Conservation (phyloP, 1,140 invertebrate species). For the Caenorhabditis tropicalis region DNA sequence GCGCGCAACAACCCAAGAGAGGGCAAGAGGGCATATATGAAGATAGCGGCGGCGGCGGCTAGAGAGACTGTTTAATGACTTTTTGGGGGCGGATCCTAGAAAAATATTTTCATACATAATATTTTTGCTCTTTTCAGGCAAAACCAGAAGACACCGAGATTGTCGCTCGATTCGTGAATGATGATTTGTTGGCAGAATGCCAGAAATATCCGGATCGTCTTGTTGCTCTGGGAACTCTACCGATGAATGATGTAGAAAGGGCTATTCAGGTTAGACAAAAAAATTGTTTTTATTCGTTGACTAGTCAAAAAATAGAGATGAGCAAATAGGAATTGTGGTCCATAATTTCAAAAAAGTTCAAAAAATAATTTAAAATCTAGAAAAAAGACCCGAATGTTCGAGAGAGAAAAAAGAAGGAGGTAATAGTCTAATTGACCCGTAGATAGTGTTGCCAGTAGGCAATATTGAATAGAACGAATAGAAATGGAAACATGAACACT, state of each 20-base stretch:
- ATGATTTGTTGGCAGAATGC: constrained; percentile 75
- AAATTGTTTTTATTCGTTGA: constrained; percentile 39
- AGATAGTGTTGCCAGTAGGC: constrained; percentile 72
- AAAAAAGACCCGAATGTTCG: not conserved
- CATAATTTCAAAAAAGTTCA: not conserved
- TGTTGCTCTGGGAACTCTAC: constrained; percentile 76
- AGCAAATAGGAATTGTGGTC: not conserved
- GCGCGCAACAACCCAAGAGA: not conserved
- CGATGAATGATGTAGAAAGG: constrained; percentile 76
- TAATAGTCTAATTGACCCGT: not conserved
- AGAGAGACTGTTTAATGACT: not conserved
- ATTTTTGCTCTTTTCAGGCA: too few relatives aligned
- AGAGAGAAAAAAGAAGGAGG: not conserved
- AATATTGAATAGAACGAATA: constrained; percentile 73
- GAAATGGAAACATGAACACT: constrained; percentile 72
- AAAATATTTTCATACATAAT: too few relatives aligned
- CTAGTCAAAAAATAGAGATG: constrained; percentile 2
- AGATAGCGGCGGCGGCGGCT: not conserved
- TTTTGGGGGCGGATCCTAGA: too few relatives aligned
- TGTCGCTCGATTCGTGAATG: constrained; percentile 75
- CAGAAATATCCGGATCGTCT: constrained; percentile 74
- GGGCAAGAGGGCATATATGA: not conserved
- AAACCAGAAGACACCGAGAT: constrained; percentile 76
- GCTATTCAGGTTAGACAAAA: constrained; percentile 73
- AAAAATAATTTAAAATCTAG: not conserved